phyloP scores from a whole-genome alignment of 2,113 vertebrate genomes.

The Gobiocypris rarus region DNA sequence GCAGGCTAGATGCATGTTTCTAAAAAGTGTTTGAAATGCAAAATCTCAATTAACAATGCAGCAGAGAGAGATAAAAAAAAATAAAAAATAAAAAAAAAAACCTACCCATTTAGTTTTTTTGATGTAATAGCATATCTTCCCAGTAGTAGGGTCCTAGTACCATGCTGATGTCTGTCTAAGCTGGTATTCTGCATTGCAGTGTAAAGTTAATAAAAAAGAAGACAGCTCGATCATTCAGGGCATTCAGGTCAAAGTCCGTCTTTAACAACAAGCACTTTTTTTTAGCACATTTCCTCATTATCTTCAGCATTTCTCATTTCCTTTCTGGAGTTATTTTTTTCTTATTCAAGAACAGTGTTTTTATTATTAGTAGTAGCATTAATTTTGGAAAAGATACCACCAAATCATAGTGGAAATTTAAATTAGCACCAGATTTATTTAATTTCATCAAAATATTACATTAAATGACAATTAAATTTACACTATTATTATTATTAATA shows the following conservation, averaged over 20 bases:
- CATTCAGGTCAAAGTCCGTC: too few species aligned
- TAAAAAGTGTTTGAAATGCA: constrained; percentile 42
- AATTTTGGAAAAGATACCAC: too few species aligned
- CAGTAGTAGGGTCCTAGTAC: neutral
- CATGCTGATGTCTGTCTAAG: neutral
- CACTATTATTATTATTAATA: too few species aligned
- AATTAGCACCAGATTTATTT: too few species aligned
- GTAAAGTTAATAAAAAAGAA: neutral
- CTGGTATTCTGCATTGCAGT: neutral
- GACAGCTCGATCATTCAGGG: neutral
- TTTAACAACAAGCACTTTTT: neutral
- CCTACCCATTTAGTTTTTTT: neutral
- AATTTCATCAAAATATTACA: too few species aligned
- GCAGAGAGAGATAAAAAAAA: neutral
- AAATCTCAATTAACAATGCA: constrained; percentile 26
- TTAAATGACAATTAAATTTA: too few species aligned
- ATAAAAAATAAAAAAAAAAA: too few species aligned
- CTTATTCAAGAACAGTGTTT: too few species aligned
- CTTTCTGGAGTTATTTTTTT: neutral
- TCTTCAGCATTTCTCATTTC: neutral
- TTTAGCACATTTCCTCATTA: neutral
- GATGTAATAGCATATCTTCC: neutral
- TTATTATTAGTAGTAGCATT: too few species aligned
- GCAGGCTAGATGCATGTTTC: constrained; percentile 16
- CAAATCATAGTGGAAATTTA: too few species aligned